phyloP scores from a whole-genome alignment of 2,113 vertebrate species.

The Tachysurus fulvidraco region DNA sequence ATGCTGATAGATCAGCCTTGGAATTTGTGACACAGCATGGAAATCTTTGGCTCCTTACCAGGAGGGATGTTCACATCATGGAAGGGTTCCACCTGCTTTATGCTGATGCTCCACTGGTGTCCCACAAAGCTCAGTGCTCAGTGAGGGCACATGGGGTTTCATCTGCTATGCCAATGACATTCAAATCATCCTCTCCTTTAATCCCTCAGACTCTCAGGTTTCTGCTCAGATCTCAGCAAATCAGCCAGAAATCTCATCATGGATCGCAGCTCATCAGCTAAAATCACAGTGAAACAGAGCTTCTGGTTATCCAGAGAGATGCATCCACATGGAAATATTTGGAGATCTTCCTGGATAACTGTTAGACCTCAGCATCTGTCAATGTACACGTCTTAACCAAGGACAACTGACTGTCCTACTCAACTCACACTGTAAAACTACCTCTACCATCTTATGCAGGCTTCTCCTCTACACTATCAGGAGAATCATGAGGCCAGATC shows the following conservation, averaged over 20 bases:
- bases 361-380: background rate
- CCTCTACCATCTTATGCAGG: too few relatives aligned
- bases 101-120: background rate
- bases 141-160: background rate
- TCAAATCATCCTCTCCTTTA: background rate
- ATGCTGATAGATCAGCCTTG: background rate
- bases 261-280: background rate
- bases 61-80: background rate
- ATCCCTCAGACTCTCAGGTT: background rate
- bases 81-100: background rate
- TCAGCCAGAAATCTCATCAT: background rate
- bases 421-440: background rate
- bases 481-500: background rate
- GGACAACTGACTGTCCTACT: background rate
- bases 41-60: background rate
- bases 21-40: background rate
- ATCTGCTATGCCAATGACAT: background rate
- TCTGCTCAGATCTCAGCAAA: background rate
- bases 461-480: background rate
- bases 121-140: background rate
- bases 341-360: background rate
- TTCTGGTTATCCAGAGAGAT: background rate
- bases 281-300: background rate
- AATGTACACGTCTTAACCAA: background rate
- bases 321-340: background rate